Conservation (phyloP, 2,797 vertebrate species). For the Okamejei kenojei region DNA sequence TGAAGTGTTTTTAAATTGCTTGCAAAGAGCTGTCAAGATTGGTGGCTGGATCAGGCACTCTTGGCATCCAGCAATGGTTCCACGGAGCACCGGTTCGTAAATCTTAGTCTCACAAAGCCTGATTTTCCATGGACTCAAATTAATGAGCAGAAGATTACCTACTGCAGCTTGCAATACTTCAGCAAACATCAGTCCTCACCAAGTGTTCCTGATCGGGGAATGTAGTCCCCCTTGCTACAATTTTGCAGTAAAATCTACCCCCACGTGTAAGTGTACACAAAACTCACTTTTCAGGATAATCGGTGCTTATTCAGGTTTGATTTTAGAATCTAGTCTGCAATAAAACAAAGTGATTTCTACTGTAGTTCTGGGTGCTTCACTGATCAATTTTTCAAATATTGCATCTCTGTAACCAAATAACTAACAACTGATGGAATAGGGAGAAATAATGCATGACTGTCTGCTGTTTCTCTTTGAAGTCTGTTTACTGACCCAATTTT, state of each 20-base stretch:
- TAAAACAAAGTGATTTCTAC: neutral
- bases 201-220: neutral
- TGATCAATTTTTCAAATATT: neutral
- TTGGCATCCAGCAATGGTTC: neutral
- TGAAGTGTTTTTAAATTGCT: neutral
- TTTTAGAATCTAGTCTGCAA: neutral
- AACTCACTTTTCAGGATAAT: neutral
- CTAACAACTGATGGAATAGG: neutral
- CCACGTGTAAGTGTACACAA: neutral
- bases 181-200: neutral
- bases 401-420: neutral
- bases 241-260: neutral
- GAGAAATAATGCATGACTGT: neutral
- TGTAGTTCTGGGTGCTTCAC: neutral
- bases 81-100: neutral
- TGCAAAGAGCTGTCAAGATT: neutral
- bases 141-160: constrained; percentile 8
- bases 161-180: neutral
- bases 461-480: constrained; percentile 5
- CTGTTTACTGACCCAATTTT: neutral
- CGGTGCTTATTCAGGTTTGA: neutral
- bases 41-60: neutral
- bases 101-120: neutral
- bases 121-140: neutral
- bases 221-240: neutral